Conservation (phyloP, 2,888 invertebrate species). For the Caenorhabditis sp. region DNA sequence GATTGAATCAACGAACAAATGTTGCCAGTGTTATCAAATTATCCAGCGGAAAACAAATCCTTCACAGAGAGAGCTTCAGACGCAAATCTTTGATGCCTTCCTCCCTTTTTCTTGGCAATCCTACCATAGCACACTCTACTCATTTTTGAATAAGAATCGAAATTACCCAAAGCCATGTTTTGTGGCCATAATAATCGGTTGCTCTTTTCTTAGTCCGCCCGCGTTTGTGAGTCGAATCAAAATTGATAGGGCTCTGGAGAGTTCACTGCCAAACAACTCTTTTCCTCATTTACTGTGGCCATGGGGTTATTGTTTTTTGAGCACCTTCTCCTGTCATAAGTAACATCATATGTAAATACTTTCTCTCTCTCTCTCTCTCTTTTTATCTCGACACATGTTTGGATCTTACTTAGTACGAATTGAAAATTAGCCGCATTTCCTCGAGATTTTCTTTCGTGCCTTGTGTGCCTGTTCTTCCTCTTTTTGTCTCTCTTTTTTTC, state of each 20-base stretch:
- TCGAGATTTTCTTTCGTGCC: slow-evolving; percentile 16
- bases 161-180: not conserved
- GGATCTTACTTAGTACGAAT: slow-evolving; percentile 53
- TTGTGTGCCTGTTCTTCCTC: not conserved
- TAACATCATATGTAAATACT: slow-evolving; percentile 24
- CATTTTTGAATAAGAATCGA: not conserved
- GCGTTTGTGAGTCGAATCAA: slow-evolving; percentile 22
- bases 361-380: no score
- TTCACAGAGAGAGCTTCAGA: slow-evolving; percentile 3
- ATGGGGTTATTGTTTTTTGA: no score
- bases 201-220: not conserved
- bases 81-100: slow-evolving; percentile 30
- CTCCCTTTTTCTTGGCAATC: not conserved
- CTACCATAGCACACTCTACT: slow-evolving; percentile 15
- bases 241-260: slow-evolving; percentile 28
- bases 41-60: slow-evolving; percentile 29
- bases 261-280: not conserved
- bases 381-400: slow-evolving; percentile 26
- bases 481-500: slow-evolving; percentile 39
- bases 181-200: not conserved
- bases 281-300: no score
- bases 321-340: slow-evolving; percentile 5
- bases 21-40: slow-evolving; percentile 51
- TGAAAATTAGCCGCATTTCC: slow-evolving; percentile 53
- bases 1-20: slow-evolving; percentile 36